phyloP scores from a whole-genome alignment of 2,797 vertebrate genomes.

The Enteromius unitaeniatus region DNA sequence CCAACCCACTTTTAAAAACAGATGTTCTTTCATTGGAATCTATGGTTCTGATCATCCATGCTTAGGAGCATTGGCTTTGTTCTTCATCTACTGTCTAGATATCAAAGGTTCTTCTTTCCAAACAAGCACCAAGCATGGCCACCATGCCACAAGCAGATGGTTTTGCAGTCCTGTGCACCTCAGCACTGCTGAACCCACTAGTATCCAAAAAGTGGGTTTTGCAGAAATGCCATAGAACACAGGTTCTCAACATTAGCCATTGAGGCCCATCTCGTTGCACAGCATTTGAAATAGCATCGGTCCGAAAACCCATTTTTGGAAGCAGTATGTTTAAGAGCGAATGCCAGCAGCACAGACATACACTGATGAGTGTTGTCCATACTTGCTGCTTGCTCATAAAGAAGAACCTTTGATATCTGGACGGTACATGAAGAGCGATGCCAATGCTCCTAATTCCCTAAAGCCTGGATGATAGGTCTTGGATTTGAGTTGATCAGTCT shows the following conservation, averaged over 20 bases:
- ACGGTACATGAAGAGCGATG: not conserved
- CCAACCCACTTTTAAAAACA: not conserved
- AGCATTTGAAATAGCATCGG: not conserved
- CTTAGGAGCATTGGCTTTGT: not conserved
- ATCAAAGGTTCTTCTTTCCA: conserved; percentile 39
- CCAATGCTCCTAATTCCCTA: conserved; percentile 15
- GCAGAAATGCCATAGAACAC: not conserved
- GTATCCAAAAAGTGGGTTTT: not conserved
- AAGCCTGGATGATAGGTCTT: conserved; percentile 18
- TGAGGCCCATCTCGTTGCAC: not conserved
- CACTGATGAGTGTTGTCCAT: not conserved
- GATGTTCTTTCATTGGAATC: not conserved
- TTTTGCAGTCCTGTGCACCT: not conserved
- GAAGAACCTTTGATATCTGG: conserved; percentile 43
- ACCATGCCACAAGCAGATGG: not conserved
- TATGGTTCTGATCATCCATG: not conserved
- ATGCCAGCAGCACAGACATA: not conserved
- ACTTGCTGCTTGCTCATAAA: conserved; percentile 13
- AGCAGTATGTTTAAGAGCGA: not conserved
- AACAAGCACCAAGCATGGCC: not conserved
- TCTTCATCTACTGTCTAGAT: conserved; percentile 15
- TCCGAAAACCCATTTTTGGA: not conserved
- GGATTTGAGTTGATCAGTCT: conserved; percentile 46
- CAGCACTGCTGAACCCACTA: not conserved
- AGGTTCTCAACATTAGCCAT: not conserved